Evolutionary conservation across 2,888 invertebrate genomes (phyloP), one percentile per base, ranked within the genome.

Genomic region (Yponomeuta plumbellus): DNA sequence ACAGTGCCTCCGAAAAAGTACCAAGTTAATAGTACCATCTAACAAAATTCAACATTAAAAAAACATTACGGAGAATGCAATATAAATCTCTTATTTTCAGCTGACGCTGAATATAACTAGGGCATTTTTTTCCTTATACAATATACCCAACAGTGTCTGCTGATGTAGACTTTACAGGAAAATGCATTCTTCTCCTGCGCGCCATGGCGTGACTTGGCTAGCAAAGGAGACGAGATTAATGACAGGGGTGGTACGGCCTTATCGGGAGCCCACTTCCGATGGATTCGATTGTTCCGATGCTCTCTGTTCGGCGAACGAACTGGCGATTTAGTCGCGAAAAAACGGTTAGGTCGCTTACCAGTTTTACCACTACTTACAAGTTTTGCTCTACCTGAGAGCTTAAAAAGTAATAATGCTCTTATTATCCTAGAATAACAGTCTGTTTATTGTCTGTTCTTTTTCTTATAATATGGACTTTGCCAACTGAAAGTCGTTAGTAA

Each of bases 201-300:
- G 71, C 13, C 44, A 52, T 74, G 73, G 76, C 82, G 85, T 84
- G 85, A 82, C 83, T 86, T 82, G 81, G 80, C 80, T 81, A 72
- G 79, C 77, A 80, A 83, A 79, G 79, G 79, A 84, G 81, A 84
- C 75, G 85, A 88, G 87, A 88, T 88, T 89, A 88, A 89, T 88
- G 85, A 86, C 80, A 78, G 81, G 86, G 86, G 83, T 75, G 82
- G 81, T 70, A 68, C 64, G 66, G 72, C 73, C 74, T 75, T 77
- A 75, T 79, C 77, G 72, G 72, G 72, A 76, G 72, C 74, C 68
- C 71, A 77, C 76, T 80, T 77, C 75, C 78, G 75, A 77, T 74
- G 74, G 74, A 72, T 76, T 71, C 76, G 76, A 80, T 80, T 80
- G 80, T 80, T 78, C 76, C 68, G 72, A 52, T 52, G 44, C 44